Evolutionary conservation across 1,140 invertebrate species (phyloP).

Genomic region (Ostrea denselamellosa): DNA sequence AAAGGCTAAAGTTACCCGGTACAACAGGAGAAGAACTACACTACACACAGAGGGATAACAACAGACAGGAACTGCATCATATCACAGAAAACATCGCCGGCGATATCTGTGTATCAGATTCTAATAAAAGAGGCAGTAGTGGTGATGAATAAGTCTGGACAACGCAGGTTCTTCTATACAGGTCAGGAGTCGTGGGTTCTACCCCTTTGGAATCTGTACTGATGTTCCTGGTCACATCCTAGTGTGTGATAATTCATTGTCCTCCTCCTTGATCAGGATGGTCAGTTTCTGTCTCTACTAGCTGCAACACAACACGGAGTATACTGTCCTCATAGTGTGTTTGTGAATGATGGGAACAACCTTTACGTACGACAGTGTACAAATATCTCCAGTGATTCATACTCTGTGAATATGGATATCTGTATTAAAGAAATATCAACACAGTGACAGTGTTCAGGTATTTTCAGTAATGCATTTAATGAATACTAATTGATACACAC

Average conservation of each 20-base stretch:
- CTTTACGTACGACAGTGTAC: constrained; percentile 12
- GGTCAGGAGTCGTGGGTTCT: background rate
- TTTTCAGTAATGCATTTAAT: too few relatives aligned
- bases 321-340: background rate
- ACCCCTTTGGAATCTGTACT: too few relatives aligned
- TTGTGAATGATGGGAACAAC: background rate
- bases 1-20: background rate
- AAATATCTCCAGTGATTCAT: background rate
- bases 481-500: too few relatives aligned
- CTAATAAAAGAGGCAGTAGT: background rate
- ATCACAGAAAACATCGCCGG: background rate
- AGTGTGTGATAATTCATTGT: too few relatives aligned
- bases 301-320: background rate
- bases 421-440: too few relatives aligned
- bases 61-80: background rate
- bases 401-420: too few relatives aligned
- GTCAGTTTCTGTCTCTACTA: constrained; percentile 8
- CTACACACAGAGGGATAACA: background rate
- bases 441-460: too few relatives aligned
- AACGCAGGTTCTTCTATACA: background rate
- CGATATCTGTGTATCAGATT: background rate
- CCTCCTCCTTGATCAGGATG: background rate
- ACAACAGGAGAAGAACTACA: background rate
- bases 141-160: background rate
- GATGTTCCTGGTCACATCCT: too few relatives aligned